Evolutionary conservation across 1,140 invertebrate genomes (phyloP).

Genomic region (Bombus affinis): DNA sequence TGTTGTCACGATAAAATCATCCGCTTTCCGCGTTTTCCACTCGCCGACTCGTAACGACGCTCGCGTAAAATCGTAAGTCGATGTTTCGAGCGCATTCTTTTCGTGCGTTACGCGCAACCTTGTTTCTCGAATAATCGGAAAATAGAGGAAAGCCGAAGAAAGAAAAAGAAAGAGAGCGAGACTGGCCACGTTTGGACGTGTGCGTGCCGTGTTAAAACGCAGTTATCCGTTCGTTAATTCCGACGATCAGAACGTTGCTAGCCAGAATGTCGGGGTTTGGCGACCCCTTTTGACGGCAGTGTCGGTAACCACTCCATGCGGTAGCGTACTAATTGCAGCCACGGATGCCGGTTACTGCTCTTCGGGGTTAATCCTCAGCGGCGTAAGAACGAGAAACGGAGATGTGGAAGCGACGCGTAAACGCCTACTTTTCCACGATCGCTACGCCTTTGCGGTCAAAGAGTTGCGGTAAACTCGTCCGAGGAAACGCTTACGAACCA

Average conservation of each 20-base stretch:
- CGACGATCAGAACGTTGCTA: slow-evolving; percentile 71
- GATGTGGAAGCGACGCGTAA: not conserved
- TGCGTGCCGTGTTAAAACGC: slow-evolving; percentile 50
- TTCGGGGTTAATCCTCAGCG: slow-evolving; percentile 78
- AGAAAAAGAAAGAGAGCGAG: not conserved
- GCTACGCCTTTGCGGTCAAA: slow-evolving; percentile 74
- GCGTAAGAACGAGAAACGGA: slow-evolving; percentile 65
- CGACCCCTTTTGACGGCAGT: slow-evolving; percentile 53
- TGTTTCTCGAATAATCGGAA: too few relatives aligned
- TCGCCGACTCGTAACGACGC: not conserved
- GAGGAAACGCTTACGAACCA: slow-evolving; percentile 58
- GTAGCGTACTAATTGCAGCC: slow-evolving; percentile 81
- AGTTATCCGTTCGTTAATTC: slow-evolving; percentile 74
- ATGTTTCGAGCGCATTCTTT: not conserved
- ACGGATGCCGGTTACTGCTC: slow-evolving; percentile 80
- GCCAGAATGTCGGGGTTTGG: slow-evolving; percentile 60
- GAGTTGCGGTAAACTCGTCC: slow-evolving; percentile 68
- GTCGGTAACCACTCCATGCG: slow-evolving; percentile 76
- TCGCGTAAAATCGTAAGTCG: not conserved
- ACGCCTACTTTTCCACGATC: slow-evolving; percentile 1
- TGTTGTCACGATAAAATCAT: not conserved
- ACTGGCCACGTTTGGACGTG: not conserved
- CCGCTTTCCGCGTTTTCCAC: not conserved
- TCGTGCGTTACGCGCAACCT: too few relatives aligned
- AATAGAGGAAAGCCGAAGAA: too few relatives aligned